Evolutionary conservation across 2,888 invertebrate species (phyloP).

Genomic region (Troides aeacus): DNA sequence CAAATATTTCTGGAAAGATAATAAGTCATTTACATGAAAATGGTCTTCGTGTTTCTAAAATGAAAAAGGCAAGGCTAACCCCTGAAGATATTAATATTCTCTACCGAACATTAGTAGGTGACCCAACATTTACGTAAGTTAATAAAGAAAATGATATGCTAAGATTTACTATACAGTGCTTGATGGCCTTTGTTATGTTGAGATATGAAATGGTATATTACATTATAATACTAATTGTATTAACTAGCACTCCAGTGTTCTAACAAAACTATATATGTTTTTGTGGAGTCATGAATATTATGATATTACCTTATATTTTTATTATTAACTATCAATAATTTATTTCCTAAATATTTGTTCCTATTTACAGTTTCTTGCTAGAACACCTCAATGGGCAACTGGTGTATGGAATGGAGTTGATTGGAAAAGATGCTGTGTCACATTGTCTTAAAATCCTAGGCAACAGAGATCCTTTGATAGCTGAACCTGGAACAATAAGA

Average conservation of each 20-base stretch:
- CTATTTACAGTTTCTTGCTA: slow-evolving; percentile 73
- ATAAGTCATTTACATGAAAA: slow-evolving; percentile 83
- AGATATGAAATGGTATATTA: neutral
- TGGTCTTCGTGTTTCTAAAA: slow-evolving; percentile 82
- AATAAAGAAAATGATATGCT: slow-evolving; percentile 1
- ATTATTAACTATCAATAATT: neutral
- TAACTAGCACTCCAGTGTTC: too few species aligned
- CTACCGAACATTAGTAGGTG: slow-evolving; percentile 48
- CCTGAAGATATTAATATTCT: slow-evolving; percentile 79
- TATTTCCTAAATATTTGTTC: neutral
- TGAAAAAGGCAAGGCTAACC: slow-evolving; percentile 86
- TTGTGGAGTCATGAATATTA: too few species aligned
- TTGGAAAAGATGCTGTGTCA: slow-evolving; percentile 84
- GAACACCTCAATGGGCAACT: slow-evolving; percentile 84
- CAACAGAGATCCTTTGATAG: slow-evolving; percentile 80
- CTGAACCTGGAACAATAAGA: slow-evolving; percentile 82
- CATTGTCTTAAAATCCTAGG: slow-evolving; percentile 82
- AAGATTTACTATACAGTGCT: neutral
- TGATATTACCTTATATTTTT: too few species aligned
- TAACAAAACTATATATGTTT: too few species aligned
- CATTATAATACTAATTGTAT: too few species aligned
- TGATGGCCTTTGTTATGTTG: neutral
- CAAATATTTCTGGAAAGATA: slow-evolving; percentile 86
- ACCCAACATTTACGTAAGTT: slow-evolving; percentile 82
- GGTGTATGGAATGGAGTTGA: slow-evolving; percentile 85